Percentiles rank a stretch among this genome's conserved stretches.
These are phyloP conservation scores for Eurypyga helias DNA, from an alignment of 2,113 vertebrate species.

Conservation along the genomic window DNA sequence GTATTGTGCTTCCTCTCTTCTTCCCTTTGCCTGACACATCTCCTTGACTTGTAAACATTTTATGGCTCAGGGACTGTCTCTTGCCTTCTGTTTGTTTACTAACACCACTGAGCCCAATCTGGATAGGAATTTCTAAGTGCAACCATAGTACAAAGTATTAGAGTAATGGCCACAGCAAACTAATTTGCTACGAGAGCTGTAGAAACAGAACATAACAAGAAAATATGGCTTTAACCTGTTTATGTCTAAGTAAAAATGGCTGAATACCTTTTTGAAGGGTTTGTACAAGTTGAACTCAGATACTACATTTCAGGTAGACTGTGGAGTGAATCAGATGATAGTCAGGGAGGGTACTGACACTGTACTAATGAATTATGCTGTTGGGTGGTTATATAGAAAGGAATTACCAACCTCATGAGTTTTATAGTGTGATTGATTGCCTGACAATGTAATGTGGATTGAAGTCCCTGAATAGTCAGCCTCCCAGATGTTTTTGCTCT, in stretches of 20 bases:
- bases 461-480: not conserved
- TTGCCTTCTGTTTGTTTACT: not conserved
- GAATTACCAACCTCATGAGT: constrained; percentile 8
- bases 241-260: not conserved
- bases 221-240: not conserved
- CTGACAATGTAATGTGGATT: constrained; percentile 28
- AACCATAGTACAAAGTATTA: not conserved
- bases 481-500: constrained; percentile 49
- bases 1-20: not conserved
- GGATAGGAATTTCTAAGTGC: not conserved
- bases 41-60: not conserved
- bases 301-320: not conserved
- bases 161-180: not conserved
- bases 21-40: not conserved
- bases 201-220: not conserved
- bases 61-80: not conserved
- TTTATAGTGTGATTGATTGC: constrained; percentile 51
- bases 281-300: not conserved
- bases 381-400: not conserved
- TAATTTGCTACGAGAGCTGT: not conserved
- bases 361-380: not conserved
- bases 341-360: not conserved
- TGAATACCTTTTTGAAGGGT: not conserved
- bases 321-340: not conserved
- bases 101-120: not conserved